Percentiles rank a stretch among this genome's conserved stretches.
phyloP scores from a whole-genome alignment of 2,113 vertebrate genomes.

The Onychorhynchus coronatus region DNA sequence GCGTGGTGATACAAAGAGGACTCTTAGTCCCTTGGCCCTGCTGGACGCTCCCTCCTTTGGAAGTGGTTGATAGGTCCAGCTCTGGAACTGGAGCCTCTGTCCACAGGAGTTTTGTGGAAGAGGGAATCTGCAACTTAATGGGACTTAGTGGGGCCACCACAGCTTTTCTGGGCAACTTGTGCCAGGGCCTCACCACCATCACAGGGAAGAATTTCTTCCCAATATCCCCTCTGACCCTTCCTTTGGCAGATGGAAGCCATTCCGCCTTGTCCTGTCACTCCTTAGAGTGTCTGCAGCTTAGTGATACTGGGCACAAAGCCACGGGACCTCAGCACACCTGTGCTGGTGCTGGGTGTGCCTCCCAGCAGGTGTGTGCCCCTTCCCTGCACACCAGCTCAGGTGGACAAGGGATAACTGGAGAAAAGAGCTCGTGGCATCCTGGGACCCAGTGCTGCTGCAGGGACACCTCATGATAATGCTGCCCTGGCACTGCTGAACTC shows the following conservation, averaged over 20 bases:
- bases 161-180: neutral
- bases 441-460: neutral
- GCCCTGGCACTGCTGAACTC: neutral
- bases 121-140: neutral
- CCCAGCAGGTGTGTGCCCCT: neutral
- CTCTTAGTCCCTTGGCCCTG: neutral
- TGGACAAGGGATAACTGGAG: neutral
- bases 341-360: neutral
- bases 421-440: rapidly evolving
- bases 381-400: rapidly evolving
- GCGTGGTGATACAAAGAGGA: neutral
- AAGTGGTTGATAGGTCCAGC: neutral
- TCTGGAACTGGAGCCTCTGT: neutral
- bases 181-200: too few relatives aligned
- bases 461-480: neutral
- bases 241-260: neutral
- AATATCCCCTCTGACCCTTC: neutral
- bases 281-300: neutral
- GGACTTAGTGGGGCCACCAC: neutral
- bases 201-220: neutral
- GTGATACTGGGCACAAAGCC: neutral
- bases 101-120: neutral
- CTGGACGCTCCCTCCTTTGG: neutral
- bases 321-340: neutral
- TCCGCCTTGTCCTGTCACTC: neutral